These are phyloP conservation scores for Sarcophilus harrisii DNA, from an alignment of 2,797 vertebrate genomes.

Conservation along the genomic window DNA sequence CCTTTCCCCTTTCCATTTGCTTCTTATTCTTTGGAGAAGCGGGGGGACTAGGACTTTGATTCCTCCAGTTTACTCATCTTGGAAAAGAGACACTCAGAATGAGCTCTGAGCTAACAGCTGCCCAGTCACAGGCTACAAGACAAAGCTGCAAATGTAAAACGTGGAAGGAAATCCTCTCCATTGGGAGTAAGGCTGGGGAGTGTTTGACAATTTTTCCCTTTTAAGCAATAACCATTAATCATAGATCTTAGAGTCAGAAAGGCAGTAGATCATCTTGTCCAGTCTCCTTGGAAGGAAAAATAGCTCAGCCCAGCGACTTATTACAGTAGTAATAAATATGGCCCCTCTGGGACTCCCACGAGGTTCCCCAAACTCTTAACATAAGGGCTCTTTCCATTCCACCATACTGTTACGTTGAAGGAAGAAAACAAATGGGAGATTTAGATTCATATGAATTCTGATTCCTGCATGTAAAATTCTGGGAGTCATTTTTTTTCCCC, in stretches of 20 bases:
- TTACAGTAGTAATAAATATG: background rate
- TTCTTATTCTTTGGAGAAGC: background rate
- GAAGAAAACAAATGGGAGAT: background rate
- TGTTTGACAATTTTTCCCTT: background rate
- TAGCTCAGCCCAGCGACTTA: no score
- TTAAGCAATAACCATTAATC: background rate
- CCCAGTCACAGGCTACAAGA: background rate
- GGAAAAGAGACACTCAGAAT: background rate
- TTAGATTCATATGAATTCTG: background rate
- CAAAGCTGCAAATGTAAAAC: background rate
- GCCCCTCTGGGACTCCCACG: background rate
- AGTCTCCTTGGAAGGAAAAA: background rate
- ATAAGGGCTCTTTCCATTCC: background rate
- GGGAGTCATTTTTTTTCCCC: background rate
- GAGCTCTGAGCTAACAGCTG: background rate
- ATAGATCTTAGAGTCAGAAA: background rate
- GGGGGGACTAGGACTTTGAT: background rate
- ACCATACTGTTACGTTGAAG: background rate
- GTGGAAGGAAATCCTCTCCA: constrained; percentile 17
- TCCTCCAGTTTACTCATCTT: background rate
- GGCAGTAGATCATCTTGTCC: background rate
- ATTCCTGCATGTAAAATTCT: background rate
- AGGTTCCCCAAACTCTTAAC: background rate
- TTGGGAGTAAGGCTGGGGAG: constrained; percentile 19
- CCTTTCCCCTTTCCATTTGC: background rate